phyloP scores from a whole-genome alignment of 1,140 invertebrate genomes.

The Theocolax elegans region DNA sequence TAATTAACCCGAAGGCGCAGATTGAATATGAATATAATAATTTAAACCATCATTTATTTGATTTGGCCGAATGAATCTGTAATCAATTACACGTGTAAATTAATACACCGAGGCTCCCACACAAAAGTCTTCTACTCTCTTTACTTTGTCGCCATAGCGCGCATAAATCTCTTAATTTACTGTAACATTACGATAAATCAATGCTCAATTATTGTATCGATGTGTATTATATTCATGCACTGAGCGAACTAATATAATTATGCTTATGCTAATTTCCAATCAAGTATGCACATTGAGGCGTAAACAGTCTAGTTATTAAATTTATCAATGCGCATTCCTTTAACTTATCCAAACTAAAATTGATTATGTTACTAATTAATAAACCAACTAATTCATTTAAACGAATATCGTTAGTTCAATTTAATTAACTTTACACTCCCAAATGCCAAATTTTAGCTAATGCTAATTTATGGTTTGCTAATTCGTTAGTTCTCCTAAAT shows the following conservation, averaged over 20 bases:
- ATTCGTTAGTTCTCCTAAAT: too few species aligned
- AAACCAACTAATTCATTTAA: too few species aligned
- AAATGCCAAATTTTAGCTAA: too few species aligned
- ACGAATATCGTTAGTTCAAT: too few species aligned
- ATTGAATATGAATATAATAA: not conserved
- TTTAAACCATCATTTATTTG: slow-evolving; percentile 4
- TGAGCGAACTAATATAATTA: slow-evolving; percentile 13
- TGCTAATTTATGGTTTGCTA: too few species aligned
- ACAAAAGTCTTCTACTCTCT: not conserved
- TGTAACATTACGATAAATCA: slow-evolving; percentile 12
- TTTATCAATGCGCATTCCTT: slow-evolving; percentile 20
- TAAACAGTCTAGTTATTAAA: slow-evolving; percentile 16
- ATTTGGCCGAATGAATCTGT: not conserved
- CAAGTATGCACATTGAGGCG: slow-evolving; percentile 10
- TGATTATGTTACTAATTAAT: not conserved
- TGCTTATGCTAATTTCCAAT: slow-evolving; percentile 25
- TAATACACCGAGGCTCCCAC: not conserved
- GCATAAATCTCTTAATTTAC: slow-evolving; percentile 19
- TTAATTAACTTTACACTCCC: too few species aligned
- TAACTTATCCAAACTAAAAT: not conserved
- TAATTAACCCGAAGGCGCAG: not conserved
- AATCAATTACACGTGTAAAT: slow-evolving; percentile 14
- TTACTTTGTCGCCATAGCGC: not conserved
- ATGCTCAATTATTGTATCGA: slow-evolving; percentile 8
- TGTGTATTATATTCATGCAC: slow-evolving; percentile 16